These are phyloP conservation scores for Phylloscopus trochiloides DNA, from an alignment of 2,113 vertebrate species.

Conservation along the genomic window DNA sequence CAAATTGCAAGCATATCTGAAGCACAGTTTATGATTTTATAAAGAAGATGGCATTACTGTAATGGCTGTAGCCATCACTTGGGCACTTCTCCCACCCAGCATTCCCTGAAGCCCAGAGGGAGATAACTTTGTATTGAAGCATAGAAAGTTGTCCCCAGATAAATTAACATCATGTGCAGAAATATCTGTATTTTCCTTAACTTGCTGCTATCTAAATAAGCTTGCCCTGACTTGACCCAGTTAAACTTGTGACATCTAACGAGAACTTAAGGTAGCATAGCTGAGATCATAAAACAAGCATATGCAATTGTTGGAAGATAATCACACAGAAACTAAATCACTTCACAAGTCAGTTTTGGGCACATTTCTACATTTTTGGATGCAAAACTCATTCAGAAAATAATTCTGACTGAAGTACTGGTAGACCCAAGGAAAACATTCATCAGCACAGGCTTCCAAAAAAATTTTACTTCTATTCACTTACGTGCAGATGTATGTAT, in stretches of 20 bases:
- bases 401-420: conserved; percentile 25
- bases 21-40: neutral
- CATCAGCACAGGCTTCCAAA: neutral
- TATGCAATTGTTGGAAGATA: conserved; percentile 32
- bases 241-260: conserved; percentile 38
- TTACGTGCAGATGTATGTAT: neutral
- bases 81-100: neutral
- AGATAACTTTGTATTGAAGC: neutral
- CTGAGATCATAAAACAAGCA: conserved; percentile 45
- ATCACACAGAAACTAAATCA: conserved; percentile 42
- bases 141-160: neutral
- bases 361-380: conserved; percentile 42
- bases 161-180: neutral
- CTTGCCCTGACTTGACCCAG: conserved; percentile 33
- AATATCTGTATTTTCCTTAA: neutral
- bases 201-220: conserved; percentile 5
- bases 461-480: neutral
- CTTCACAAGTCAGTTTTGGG: conserved; percentile 27
- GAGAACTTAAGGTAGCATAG: conserved; percentile 39
- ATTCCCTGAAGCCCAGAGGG: neutral
- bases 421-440: conserved; percentile 42
- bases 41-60: neutral
- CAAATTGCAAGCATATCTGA: neutral
- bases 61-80: neutral
- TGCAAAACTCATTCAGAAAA: conserved; percentile 57